phyloP scores from a whole-genome alignment of 2,113 vertebrate species.

The Bucco capensis region DNA sequence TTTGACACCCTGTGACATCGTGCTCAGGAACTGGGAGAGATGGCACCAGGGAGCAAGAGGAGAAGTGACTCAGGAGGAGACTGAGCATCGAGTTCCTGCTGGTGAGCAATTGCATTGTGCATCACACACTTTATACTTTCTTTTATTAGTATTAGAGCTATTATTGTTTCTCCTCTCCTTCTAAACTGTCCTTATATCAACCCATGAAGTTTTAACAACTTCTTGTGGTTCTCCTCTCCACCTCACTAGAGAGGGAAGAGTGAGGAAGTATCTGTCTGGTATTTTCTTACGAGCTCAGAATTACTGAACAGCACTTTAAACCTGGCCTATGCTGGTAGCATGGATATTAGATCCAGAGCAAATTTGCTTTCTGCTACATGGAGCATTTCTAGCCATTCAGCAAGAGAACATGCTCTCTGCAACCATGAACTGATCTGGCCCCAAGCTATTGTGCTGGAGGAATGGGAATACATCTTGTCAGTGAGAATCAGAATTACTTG shows the following conservation, averaged over 20 bases:
- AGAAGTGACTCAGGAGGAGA: neutral
- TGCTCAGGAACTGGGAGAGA: neutral
- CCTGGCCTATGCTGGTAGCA: neutral
- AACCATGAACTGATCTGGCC: neutral
- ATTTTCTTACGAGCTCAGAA: neutral
- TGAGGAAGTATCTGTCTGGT: neutral
- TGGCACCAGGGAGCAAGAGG: neutral
- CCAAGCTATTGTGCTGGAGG: neutral
- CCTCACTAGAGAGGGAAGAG: neutral
- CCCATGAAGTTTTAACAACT: neutral
- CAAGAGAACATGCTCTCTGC: neutral
- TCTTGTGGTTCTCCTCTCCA: neutral
- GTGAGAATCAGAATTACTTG: neutral
- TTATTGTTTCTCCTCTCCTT: neutral
- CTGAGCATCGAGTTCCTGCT: neutral
- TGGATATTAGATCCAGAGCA: neutral
- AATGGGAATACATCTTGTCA: neutral
- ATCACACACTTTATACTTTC: neutral
- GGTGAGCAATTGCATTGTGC: neutral
- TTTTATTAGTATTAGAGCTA: neutral
- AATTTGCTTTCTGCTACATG: neutral
- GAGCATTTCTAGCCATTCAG: neutral
- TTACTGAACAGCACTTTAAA: neutral
- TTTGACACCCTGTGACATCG: neutral
- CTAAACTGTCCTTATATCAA: neutral